Evolutionary conservation across 2,797 vertebrate species (phyloP).

Genomic region (Anguilla pacifica): DNA sequence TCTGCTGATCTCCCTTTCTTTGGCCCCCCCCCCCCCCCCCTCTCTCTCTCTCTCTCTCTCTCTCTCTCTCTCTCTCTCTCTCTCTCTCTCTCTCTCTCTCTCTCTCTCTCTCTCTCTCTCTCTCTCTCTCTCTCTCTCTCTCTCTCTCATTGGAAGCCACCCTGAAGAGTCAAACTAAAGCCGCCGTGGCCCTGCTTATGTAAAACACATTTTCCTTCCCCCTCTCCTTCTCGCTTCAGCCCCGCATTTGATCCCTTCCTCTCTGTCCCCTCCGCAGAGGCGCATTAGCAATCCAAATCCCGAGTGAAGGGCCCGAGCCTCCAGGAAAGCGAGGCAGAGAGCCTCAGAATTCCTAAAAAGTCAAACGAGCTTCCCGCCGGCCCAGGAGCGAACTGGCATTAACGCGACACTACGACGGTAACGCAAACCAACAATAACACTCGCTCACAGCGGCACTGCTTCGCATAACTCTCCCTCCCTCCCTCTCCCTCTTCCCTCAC

Average conservation of each 20-base stretch:
- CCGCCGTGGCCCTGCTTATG: constrained; percentile 71
- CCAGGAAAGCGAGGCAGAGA: neutral
- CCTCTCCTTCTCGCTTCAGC: constrained; percentile 32
- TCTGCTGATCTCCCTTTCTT: constrained; percentile 43
- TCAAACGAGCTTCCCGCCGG: constrained; percentile 76
- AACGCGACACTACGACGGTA: constrained; percentile 71
- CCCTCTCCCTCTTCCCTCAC: constrained; percentile 22
- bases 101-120: constrained; percentile 58
- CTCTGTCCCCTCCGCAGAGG: constrained; percentile 53
- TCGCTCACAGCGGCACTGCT: constrained; percentile 20
- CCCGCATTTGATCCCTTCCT: constrained; percentile 55
- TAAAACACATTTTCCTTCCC: constrained; percentile 73
- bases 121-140: constrained; percentile 36
- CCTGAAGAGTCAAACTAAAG: constrained; percentile 70
- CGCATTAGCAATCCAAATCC: constrained; percentile 19
- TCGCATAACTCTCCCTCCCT: constrained; percentile 48
- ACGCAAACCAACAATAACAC: constrained; percentile 58
- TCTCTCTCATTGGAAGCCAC: constrained; percentile 61
- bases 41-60: no score
- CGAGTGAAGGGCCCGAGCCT: neutral
- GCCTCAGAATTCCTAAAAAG: constrained; percentile 46
- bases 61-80: no score
- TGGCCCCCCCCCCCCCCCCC: no score
- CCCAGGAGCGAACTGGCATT: constrained; percentile 74
- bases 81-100: no score